Evolutionary conservation across 1,140 invertebrate species (phyloP), one percentile per base, ranked within the genome.

Genomic region (Lordiphosa collinella): DNA sequence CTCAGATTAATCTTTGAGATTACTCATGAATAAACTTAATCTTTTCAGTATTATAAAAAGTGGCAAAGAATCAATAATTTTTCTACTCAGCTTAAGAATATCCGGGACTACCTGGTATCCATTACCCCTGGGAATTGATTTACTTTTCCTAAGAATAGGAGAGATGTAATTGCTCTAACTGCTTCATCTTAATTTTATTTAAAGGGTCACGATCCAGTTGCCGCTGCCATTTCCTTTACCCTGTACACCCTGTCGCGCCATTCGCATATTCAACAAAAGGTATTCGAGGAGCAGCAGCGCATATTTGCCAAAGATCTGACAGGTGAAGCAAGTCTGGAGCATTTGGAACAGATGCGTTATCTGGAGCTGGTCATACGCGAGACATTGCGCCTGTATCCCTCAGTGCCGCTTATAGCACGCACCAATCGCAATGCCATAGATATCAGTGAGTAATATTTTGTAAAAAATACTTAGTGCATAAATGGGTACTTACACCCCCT

Each of bases 331-430:
- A 90, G 89, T 2, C 62, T 89, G 37, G 88, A 90, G 5, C 91
- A 91, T 37, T 57, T 93, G 51, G 73, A 88, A 34, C 58, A 90
- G 50, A 90, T 94, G 90, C 91, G 90, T 67, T 94, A 93, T 75
- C 82, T 95, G 51, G 94, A 95, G 68, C 90, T 92, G 63, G 92
- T 93, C 13, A 91, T 95, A 35, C 95, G 93, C 65, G 93, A 94
- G 80, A 89, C 91, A 2, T 66, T 94, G 14, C 86, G 93, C 9
- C 65, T 94, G 0, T 95, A 92, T 88, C 94, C 94, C 0, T 92
- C 93, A 10, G 94, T 95, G n/a, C 94, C 94, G 3, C 89, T 93
- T 34, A 92, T 95, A 73, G 91, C 90, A 1, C 88, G 95, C 52
- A 85, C 89, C 34, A 72, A 94, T 14, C 89, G 78, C 31, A 91